These are phyloP conservation scores for Halcyon senegalensis DNA, from an alignment of 2,113 vertebrate species.

Conservation along the genomic window DNA sequence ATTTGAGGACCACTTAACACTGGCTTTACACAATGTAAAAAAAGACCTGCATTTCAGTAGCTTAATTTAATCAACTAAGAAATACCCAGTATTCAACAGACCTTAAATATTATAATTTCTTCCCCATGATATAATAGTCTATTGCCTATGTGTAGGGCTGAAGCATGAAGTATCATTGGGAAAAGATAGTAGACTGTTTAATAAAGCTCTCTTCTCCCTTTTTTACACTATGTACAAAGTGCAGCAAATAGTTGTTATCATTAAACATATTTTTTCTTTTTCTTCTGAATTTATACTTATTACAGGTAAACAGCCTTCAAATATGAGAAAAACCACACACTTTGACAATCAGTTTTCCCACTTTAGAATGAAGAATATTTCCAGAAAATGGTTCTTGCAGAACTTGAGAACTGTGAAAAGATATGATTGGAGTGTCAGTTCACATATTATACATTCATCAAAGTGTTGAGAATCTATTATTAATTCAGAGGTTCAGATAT, in stretches of 20 bases:
- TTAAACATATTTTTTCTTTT: neutral
- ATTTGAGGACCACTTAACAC: conserved; percentile 15
- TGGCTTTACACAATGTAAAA: neutral
- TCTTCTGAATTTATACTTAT: neutral
- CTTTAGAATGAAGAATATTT: neutral
- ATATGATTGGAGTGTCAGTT: neutral
- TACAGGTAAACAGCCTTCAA: neutral
- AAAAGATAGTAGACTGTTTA: neutral
- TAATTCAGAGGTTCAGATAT: neutral
- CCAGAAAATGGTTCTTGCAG: neutral
- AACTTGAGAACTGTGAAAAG: neutral
- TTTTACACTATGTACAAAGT: neutral
- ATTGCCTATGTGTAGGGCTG: neutral
- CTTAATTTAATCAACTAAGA: conserved; percentile 29
- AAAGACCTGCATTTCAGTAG: neutral
- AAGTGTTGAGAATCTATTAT: neutral
- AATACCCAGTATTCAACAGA: conserved; percentile 38
- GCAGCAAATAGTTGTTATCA: neutral
- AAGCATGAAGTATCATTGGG: neutral
- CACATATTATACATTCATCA: neutral
- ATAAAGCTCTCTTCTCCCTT: neutral
- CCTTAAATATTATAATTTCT: conserved; percentile 32
- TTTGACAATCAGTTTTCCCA: neutral
- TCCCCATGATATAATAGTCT: neutral
- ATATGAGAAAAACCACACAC: neutral